phyloP scores from a whole-genome alignment of 2,113 vertebrate genomes.

The Crotalus viridis region DNA sequence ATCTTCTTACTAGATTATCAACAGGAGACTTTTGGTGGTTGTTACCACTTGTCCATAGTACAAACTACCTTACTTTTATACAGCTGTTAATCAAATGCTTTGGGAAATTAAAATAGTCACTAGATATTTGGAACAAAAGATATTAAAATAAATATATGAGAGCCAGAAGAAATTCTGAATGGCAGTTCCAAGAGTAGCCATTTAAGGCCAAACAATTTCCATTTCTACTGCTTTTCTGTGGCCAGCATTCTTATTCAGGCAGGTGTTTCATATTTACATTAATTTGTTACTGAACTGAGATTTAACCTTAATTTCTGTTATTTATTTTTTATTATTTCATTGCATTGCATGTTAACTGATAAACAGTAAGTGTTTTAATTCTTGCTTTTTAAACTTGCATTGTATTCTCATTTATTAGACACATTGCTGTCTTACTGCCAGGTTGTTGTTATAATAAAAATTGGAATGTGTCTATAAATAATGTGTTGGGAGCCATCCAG shows the following conservation, averaged over 20 bases:
- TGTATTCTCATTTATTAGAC: not conserved
- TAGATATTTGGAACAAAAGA: not conserved
- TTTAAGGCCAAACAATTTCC: not conserved
- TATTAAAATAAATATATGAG: not conserved
- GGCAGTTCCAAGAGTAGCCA: not conserved
- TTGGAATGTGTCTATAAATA: not conserved
- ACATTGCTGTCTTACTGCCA: not conserved
- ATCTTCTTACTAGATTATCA: not conserved
- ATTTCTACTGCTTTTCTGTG: not conserved
- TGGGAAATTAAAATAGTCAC: not conserved
- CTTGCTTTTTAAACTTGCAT: not conserved
- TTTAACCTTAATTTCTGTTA: not conserved
- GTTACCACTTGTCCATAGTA: not conserved
- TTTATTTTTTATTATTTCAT: not conserved
- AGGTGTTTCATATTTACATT: not conserved
- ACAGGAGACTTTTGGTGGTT: not conserved
- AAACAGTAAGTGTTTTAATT: not conserved
- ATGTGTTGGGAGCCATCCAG: not conserved
- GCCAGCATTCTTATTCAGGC: not conserved
- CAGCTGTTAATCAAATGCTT: not conserved
- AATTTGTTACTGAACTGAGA: not conserved
- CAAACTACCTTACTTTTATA: not conserved
- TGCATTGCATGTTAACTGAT: not conserved
- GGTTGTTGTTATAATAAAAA: not conserved
- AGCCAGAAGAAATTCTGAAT: not conserved